Evolutionary conservation across 2,888 invertebrate genomes (phyloP), one percentile per base, ranked within the genome.

Genomic region (Eupelmus urozonus): DNA sequence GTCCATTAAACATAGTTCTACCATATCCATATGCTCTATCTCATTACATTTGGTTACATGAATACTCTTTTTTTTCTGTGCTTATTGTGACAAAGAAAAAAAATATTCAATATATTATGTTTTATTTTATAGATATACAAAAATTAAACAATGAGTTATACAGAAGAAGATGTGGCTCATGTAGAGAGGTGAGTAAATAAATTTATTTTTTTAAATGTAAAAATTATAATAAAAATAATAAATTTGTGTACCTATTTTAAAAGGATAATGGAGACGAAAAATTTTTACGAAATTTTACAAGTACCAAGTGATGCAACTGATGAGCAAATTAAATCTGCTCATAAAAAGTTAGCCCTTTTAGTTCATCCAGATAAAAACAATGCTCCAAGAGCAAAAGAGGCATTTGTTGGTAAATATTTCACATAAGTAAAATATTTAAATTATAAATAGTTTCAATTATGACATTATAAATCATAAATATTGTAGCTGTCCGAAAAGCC

Each of bases 361-460:
- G 76, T 80, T 1, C 80, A 80, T 60, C 80, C 80, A 9, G 80
- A 80, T 42, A 80, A 80, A 74, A 80, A 80, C 23, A 73, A 77
- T 65, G 45, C 20, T 45, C 76, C 80, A 65, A 29, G n/a, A 53
- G 69, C 80, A 45, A 73, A 77, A 57, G 74, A 80, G 18, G 80
- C 80, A 45, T 80, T 80, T 45, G 7, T 63, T 59, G 55, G 80
- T 80, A 65, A 18, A 25, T 40, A 29, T 49, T 1, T 49, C 34
- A 25, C 23, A 42, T n/a, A 42, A 11, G 5, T 51, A 34, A 25
- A 25, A 5, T 49, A 27, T n/a, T n/a, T n/a, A n/a, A n/a, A n/a
- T n/a, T n/a, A n/a, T 42, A 45, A 65, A n/a, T n/a, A 18, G 7
- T 27, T 59, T 20, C 42, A 34, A 40, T 51, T 25, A n/a, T n/a